Evolutionary conservation across 2,888 invertebrate species (phyloP).

Genomic region (Tanypteryx hageni): DNA sequence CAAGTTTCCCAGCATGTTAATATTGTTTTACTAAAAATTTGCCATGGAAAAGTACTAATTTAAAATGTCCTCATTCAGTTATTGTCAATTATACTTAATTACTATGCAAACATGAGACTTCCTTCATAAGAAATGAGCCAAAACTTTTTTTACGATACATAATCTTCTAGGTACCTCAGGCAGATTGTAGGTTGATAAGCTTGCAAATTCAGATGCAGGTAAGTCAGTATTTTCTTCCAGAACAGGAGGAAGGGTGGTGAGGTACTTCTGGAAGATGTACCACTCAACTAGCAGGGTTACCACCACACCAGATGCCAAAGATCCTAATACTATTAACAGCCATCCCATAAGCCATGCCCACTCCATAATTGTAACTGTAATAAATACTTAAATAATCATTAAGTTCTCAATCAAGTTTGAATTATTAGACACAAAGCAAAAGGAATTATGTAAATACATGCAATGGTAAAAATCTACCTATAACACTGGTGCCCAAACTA

Average conservation of each 20-base stretch:
- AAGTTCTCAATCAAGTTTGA: not conserved
- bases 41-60: too few relatives aligned
- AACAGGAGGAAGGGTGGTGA: conserved; percentile 44
- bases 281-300: conserved; percentile 45
- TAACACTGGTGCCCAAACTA: not conserved
- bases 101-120: too few relatives aligned
- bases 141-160: too few relatives aligned
- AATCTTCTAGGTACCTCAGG: conserved; percentile 17
- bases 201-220: conserved; percentile 12
- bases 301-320: conserved; percentile 46
- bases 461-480: not conserved
- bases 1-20: too few relatives aligned
- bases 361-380: conserved; percentile 22
- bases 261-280: conserved; percentile 59
- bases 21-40: too few relatives aligned
- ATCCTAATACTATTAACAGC: conserved; percentile 34
- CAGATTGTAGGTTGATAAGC: conserved; percentile 30
- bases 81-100: too few relatives aligned
- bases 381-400: conserved; percentile 22
- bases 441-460: not conserved
- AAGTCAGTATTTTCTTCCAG: not conserved
- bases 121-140: too few relatives aligned
- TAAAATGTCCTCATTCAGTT: too few relatives aligned
- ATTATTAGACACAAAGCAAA: not conserved
- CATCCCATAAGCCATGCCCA: conserved; percentile 54